Evolutionary conservation across 2,113 vertebrate species (phyloP).

Genomic region (Macrotus californicus): DNA sequence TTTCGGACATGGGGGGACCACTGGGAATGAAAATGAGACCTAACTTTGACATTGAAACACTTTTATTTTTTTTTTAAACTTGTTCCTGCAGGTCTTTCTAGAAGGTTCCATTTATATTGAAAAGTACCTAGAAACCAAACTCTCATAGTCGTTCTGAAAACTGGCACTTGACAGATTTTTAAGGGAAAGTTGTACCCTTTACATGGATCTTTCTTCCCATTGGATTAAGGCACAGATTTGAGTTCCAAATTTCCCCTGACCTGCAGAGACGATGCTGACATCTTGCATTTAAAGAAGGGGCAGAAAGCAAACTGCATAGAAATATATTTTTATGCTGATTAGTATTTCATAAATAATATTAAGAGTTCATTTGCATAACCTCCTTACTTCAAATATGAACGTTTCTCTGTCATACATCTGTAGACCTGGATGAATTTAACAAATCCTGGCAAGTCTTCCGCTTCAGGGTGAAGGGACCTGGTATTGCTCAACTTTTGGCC

Average conservation of each 20-base stretch:
- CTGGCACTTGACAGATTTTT: not conserved
- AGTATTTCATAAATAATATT: not conserved
- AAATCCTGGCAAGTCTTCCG: not conserved
- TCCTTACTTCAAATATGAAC: not conserved
- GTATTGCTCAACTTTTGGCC: not conserved
- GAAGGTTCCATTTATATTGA: not conserved
- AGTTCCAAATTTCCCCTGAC: not conserved
- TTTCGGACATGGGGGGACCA: too few relatives aligned
- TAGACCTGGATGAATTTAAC: not conserved
- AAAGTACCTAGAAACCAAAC: not conserved
- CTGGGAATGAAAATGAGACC: not conserved
- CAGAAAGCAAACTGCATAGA: not conserved
- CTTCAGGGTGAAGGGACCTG: too few relatives aligned
- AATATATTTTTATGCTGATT: not conserved
- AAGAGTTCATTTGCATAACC: not conserved
- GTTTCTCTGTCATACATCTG: not conserved
- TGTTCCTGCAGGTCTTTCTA: not conserved
- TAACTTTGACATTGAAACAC: not conserved
- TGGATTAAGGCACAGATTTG: not conserved
- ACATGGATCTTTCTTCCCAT: not conserved
- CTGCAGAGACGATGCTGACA: not conserved
- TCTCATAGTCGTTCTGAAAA: not conserved
- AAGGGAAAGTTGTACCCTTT: not conserved
- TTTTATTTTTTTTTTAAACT: not conserved
- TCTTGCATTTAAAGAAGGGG: not conserved